These are phyloP conservation scores for Pedionomus torquatus DNA, from an alignment of 2,113 vertebrate genomes.

Conservation along the genomic window DNA sequence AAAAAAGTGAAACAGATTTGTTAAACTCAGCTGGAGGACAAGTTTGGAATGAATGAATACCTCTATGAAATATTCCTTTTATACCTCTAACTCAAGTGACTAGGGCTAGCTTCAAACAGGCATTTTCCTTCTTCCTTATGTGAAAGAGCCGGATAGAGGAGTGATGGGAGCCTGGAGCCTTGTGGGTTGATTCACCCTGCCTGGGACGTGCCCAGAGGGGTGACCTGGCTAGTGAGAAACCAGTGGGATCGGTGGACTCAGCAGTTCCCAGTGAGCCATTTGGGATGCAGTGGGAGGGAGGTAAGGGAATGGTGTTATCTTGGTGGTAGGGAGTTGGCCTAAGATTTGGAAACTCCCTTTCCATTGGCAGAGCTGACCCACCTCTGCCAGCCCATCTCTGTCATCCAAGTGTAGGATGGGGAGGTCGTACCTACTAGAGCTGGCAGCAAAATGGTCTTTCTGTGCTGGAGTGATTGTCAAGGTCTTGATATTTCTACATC, in stretches of 20 bases:
- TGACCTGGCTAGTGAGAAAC: neutral
- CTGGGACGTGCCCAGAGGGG: neutral
- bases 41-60: neutral
- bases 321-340: neutral
- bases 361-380: neutral
- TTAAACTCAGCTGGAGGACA: neutral
- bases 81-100: neutral
- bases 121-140: neutral
- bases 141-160: neutral
- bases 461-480: neutral
- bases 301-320: neutral
- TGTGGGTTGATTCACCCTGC: rapidly evolving
- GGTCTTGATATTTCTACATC: neutral
- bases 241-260: neutral
- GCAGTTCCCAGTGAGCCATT: neutral
- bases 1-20: neutral
- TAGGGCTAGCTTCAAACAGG: neutral
- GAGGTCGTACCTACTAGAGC: neutral
- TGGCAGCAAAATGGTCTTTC: neutral
- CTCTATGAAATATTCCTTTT: neutral
- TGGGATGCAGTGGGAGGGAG: neutral
- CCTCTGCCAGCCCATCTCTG: neutral
- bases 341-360: neutral
- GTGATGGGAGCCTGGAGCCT: neutral
- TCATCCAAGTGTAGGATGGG: neutral